A percentile compares a stretch with the other conserved stretches of the same genome.
phyloP scores from a whole-genome alignment of 2,113 vertebrate genomes.

The Columbina picui region DNA sequence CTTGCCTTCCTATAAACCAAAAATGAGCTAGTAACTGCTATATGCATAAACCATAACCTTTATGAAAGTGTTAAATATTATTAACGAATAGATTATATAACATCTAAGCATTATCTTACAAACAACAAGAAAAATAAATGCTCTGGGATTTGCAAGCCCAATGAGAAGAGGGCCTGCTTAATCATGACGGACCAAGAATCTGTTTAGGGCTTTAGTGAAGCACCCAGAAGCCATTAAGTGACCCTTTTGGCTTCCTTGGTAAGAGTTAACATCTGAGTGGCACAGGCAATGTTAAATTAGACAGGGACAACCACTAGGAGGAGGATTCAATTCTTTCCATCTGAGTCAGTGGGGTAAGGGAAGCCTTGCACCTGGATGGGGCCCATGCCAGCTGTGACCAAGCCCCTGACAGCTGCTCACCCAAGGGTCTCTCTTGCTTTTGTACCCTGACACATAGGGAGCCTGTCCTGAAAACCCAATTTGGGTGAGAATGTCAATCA shows the following conservation, averaged over 20 bases:
- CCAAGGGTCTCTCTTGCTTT: neutral
- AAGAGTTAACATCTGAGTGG: neutral
- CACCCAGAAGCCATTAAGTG: neutral
- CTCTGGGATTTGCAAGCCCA: neutral
- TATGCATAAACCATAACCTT: neutral
- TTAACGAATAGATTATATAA: neutral
- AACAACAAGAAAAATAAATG: neutral
- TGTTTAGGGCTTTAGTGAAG: neutral
- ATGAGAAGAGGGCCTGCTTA: neutral
- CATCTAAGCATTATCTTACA: neutral
- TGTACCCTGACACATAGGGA: neutral
- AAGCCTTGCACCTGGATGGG: neutral
- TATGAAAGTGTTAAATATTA: neutral
- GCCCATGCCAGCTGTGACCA: fast-evolving
- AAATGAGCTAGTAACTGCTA: neutral
- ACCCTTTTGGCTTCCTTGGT: neutral
- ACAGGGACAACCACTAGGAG: neutral
- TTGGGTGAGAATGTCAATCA: neutral
- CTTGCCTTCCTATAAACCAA: neutral
- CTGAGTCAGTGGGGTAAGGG: neutral
- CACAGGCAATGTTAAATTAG: neutral
- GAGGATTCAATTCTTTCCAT: neutral
- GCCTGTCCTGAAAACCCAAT: neutral
- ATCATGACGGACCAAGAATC: neutral
- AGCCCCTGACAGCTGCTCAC: neutral